phyloP scores from a whole-genome alignment of 2,888 invertebrate genomes.

The Philereme transversata region DNA sequence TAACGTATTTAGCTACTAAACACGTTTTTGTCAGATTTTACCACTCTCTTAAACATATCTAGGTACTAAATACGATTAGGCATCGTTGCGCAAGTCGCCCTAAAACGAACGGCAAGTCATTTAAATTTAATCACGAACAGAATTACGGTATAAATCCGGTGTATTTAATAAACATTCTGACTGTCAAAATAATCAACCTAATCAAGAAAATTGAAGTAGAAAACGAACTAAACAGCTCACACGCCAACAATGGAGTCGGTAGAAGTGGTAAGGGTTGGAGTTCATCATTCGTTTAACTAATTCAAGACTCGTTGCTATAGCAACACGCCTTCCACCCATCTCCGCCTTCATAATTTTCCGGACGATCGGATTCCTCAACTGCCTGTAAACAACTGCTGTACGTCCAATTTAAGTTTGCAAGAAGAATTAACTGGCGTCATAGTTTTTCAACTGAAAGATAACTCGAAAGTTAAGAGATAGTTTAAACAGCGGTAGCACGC shows the following conservation, averaged over 20 bases:
- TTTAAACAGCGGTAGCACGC: constrained; percentile 6
- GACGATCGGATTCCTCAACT: constrained; percentile 64
- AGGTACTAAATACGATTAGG: too few relatives aligned
- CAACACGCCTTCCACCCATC: constrained; percentile 59
- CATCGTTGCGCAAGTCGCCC: too few relatives aligned
- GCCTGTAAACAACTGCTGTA: constrained; percentile 61
- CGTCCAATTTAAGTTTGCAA: constrained; percentile 64
- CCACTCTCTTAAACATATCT: too few relatives aligned
- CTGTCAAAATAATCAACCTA: background rate
- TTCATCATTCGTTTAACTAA: constrained; percentile 75
- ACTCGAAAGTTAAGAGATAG: constrained; percentile 3
- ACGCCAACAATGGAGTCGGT: constrained; percentile 44
- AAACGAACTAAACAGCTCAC: constrained; percentile 9
- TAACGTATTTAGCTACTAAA: too few relatives aligned
- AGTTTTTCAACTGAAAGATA: constrained; percentile 30
- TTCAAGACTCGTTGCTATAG: constrained; percentile 68
- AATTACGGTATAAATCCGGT: background rate
- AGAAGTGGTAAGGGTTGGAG: constrained; percentile 52
- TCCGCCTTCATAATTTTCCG: constrained; percentile 65
- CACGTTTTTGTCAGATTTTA: too few relatives aligned
- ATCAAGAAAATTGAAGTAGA: constrained; percentile 12
- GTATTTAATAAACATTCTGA: constrained; percentile 14
- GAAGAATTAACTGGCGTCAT: constrained; percentile 36
- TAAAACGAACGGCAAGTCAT: too few relatives aligned
- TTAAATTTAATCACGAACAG: too few relatives aligned